A percentile compares a stretch with the other conserved stretches of the same genome.
These are phyloP conservation scores for Mythimna impura DNA, from an alignment of 2,888 invertebrate species.

Conservation along the genomic window DNA sequence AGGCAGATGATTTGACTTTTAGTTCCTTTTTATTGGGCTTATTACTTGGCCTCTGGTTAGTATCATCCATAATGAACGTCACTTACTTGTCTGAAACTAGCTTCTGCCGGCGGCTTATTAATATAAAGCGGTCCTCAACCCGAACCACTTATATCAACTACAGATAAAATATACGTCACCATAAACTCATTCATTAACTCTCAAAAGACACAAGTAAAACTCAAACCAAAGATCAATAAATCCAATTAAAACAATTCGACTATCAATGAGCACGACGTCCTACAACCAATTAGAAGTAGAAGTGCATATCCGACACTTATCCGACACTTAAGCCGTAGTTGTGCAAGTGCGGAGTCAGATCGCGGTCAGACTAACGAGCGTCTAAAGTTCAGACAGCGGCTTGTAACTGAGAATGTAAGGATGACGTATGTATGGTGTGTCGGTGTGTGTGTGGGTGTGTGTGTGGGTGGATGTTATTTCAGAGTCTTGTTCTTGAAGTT, in stretches of 20 bases:
- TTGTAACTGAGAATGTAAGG: conserved; percentile 30
- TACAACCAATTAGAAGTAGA: conserved; percentile 57
- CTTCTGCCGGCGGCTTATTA: no score
- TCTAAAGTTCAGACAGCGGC: conserved; percentile 53
- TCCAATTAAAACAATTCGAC: conserved; percentile 42
- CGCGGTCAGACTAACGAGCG: conserved; percentile 61
- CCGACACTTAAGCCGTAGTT: conserved; percentile 42
- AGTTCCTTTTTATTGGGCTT: no score
- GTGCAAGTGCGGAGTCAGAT: conserved; percentile 53
- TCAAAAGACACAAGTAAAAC: conserved; percentile 9
- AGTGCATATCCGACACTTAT: conserved; percentile 59
- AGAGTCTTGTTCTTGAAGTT: conserved; percentile 16
- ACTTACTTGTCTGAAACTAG: neutral
- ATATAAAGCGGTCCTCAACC: neutral
- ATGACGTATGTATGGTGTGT: conserved; percentile 17
- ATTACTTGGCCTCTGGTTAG: no score
- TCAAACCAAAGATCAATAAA: conserved; percentile 34
- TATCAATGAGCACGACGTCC: conserved; percentile 51
- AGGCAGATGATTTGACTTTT: no score
- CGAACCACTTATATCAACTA: neutral
- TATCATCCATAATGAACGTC: no score
- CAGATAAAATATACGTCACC: neutral
- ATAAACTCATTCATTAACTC: neutral
- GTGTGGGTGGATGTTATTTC: conserved; percentile 13
- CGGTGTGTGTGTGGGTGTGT: no score